Percentiles rank a stretch among this genome's conserved stretches.
These are phyloP conservation scores for Opisthocomus hoazin DNA, from an alignment of 2,113 vertebrate species.

Conservation along the genomic window DNA sequence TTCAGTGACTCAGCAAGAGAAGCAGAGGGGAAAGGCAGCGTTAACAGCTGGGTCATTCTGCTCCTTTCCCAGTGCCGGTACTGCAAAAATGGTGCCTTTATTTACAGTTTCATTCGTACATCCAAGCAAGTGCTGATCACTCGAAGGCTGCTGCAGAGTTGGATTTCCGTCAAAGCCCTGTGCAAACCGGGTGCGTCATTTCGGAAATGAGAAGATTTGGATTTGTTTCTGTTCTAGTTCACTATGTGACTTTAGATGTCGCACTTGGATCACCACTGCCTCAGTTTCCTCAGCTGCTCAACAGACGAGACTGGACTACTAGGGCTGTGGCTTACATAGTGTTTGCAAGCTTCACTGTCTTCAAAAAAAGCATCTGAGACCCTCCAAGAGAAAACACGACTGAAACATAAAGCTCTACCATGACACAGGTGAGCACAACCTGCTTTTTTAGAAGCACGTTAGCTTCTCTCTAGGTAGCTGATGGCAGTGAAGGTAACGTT, in stretches of 20 bases:
- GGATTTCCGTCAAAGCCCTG: background rate
- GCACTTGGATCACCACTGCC: background rate
- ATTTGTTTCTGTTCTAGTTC: background rate
- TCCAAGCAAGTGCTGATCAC: background rate
- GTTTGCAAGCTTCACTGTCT: background rate
- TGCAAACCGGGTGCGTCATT: background rate
- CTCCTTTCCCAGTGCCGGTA: background rate
- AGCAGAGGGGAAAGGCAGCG: background rate
- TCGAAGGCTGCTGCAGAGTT: background rate
- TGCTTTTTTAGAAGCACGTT: accelerated
- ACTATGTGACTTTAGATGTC: background rate
- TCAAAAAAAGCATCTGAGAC: background rate
- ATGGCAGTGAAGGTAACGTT: background rate
- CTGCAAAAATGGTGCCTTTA: background rate
- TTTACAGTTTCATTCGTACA: background rate
- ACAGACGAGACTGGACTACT: background rate
- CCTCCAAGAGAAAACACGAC: background rate
- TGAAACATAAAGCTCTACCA: background rate
- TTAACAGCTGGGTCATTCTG: background rate
- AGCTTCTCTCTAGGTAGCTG: background rate
- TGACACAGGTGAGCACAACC: background rate
- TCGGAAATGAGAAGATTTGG: background rate
- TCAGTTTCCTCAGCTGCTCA: background rate
- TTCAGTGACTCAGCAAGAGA: background rate
- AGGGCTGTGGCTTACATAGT: background rate